A percentile compares a stretch with the other conserved stretches of the same genome.
These are phyloP conservation scores for Eublepharis macularius DNA, from an alignment of 2,113 vertebrate genomes.

Conservation along the genomic window DNA sequence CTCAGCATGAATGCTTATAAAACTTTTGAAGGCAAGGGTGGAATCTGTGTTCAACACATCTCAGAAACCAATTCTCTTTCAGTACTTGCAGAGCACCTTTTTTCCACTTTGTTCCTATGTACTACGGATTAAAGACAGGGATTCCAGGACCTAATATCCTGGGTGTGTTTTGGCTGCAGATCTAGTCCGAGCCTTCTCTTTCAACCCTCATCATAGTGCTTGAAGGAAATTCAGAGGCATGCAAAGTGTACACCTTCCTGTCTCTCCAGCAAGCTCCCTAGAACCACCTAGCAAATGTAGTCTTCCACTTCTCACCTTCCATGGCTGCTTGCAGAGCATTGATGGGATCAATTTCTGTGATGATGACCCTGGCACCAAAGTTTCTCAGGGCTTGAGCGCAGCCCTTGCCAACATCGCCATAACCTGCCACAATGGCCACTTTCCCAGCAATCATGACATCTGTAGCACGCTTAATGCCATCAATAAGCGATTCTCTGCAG, in stretches of 20 bases:
- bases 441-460: constrained; percentile 99
- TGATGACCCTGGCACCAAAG: constrained; percentile 93
- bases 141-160: neutral
- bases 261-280: too few species aligned
- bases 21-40: neutral
- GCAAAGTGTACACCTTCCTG: neutral
- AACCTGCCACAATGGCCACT: constrained; percentile 94
- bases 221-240: neutral
- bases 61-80: neutral
- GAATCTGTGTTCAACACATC: too few species aligned
- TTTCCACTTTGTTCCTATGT: neutral
- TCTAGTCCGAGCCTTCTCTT: neutral
- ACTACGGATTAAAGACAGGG: neutral
- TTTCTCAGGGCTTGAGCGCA: constrained; percentile 92
- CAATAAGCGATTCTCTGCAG: constrained; percentile 96
- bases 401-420: constrained; percentile 96
- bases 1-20: neutral
- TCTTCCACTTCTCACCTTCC: constrained; percentile 82
- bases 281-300: neutral
- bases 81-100: neutral
- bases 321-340: constrained; percentile 96
- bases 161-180: too few species aligned
- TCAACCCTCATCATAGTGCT: neutral
- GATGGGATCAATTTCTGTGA: constrained; percentile 97
- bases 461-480: constrained; percentile 96